Percentiles rank a stretch among this genome's conserved stretches.
phyloP scores from a whole-genome alignment of 1,140 invertebrate species.

The Oryzaephilus surinamensis region DNA sequence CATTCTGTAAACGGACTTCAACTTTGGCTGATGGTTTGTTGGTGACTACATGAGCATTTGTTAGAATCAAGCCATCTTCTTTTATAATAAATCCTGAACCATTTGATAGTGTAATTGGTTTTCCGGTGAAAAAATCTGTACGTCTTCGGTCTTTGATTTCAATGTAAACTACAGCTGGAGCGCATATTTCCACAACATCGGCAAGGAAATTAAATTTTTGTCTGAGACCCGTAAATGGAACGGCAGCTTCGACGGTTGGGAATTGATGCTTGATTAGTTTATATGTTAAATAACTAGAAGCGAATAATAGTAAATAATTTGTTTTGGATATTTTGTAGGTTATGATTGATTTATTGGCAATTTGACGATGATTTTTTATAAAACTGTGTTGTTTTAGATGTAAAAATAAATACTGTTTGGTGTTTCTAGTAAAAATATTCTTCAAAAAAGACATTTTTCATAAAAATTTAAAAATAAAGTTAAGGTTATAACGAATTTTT shows the following conservation, averaged over 20 bases:
- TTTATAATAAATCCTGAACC: conserved; percentile 87
- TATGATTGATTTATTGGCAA: no score
- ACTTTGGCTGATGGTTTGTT: conserved; percentile 60
- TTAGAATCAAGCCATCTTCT: conserved; percentile 80
- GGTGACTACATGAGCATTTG: conserved; percentile 90
- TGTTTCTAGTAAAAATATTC: no score
- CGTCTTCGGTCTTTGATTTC: conserved; percentile 65
- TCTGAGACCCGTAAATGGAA: conserved; percentile 15
- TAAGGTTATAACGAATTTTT: no score
- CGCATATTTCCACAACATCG: conserved; percentile 75
- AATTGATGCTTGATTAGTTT: conserved; percentile 10
- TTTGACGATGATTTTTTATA: no score
- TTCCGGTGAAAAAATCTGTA: conserved; percentile 47
- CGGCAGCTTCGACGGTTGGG: conserved; percentile 17
- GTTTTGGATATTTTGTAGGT: background rate
- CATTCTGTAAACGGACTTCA: conserved; percentile 45
- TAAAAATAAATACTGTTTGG: no score
- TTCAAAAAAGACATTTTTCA: no score
- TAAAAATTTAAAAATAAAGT: no score
- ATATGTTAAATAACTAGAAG: conserved; percentile 17
- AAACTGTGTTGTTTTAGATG: no score
- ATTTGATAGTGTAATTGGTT: conserved; percentile 58
- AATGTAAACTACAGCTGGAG: conserved; percentile 78
- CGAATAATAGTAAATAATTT: conserved; percentile 9
- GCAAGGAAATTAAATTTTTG: conserved; percentile 70